phyloP scores from a whole-genome alignment of 2,113 vertebrate genomes.

The Cyanoramphus novaezelandiae region DNA sequence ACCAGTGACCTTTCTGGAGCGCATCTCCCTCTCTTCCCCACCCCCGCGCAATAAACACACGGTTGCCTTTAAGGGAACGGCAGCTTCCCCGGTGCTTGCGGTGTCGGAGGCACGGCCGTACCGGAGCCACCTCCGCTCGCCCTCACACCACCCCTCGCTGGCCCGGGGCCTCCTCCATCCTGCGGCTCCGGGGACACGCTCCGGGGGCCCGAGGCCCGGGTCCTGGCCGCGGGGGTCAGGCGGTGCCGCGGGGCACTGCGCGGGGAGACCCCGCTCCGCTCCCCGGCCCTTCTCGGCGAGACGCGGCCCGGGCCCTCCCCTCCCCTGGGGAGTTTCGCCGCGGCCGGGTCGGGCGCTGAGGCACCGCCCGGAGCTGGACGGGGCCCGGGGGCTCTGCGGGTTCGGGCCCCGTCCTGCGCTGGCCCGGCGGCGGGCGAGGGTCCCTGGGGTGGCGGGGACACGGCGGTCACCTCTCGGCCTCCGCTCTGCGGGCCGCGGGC shows the following conservation, averaged over 20 bases:
- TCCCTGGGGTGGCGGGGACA: background rate
- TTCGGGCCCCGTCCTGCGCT: no score
- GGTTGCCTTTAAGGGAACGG: background rate
- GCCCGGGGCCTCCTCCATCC: background rate
- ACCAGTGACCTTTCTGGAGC: background rate
- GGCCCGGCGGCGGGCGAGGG: background rate
- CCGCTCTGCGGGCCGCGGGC: no score
- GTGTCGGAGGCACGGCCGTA: background rate
- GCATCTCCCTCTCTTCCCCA: background rate
- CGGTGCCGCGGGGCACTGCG: background rate
- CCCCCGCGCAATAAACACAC: background rate
- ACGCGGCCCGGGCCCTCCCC: background rate
- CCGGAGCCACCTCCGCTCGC: background rate
- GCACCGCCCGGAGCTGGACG: background rate
- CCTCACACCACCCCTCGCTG: background rate
- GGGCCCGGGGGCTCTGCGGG: background rate
- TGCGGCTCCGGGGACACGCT: background rate
- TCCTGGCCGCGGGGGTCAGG: background rate
- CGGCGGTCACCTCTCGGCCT: no score
- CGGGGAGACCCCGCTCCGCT: background rate
- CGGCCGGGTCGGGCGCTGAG: background rate
- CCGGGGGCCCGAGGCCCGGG: no score
- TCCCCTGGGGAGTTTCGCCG: background rate
- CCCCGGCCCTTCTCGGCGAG: background rate
- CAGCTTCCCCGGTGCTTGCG: background rate